Conservation (phyloP, 2,113 vertebrate genomes). For the Ceyx melanurus region DNA sequence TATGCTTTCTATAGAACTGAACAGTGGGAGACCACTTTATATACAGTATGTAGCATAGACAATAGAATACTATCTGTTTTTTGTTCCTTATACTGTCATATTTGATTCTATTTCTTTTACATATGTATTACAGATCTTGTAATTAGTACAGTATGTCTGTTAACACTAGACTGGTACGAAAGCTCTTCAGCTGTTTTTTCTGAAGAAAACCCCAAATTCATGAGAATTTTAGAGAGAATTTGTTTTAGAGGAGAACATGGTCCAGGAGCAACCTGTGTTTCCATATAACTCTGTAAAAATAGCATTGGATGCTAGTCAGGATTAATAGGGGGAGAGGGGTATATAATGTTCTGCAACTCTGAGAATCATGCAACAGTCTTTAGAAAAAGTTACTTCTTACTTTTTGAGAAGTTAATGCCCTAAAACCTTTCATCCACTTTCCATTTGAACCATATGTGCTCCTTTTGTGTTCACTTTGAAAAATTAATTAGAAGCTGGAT, state of each 20-base stretch:
- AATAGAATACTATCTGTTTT: slow-evolving; percentile 14
- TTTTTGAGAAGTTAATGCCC: background rate
- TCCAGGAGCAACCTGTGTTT: background rate
- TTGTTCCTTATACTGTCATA: background rate
- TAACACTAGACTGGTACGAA: background rate
- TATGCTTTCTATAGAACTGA: background rate
- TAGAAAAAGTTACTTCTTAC: background rate
- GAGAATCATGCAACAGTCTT: background rate
- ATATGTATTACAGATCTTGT: background rate
- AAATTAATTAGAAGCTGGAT: background rate
- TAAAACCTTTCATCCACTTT: background rate
- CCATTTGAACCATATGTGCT: background rate
- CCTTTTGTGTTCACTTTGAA: background rate
- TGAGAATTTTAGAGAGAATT: background rate
- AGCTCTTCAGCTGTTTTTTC: slow-evolving; percentile 5
- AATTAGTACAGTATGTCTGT: background rate
- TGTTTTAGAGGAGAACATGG: background rate
- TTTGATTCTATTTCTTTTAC: slow-evolving; percentile 14
- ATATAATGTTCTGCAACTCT: background rate
- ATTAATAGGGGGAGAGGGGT: background rate
- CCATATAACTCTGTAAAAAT: background rate
- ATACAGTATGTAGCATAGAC: slow-evolving; percentile 12
- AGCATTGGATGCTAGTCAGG: background rate
- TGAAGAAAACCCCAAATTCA: slow-evolving; percentile 7
- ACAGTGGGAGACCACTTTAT: background rate